A percentile compares a stretch with the other conserved stretches of the same genome.
Evolutionary conservation across 2,113 vertebrate species (phyloP).

Genomic region (Panthera tigris): DNA sequence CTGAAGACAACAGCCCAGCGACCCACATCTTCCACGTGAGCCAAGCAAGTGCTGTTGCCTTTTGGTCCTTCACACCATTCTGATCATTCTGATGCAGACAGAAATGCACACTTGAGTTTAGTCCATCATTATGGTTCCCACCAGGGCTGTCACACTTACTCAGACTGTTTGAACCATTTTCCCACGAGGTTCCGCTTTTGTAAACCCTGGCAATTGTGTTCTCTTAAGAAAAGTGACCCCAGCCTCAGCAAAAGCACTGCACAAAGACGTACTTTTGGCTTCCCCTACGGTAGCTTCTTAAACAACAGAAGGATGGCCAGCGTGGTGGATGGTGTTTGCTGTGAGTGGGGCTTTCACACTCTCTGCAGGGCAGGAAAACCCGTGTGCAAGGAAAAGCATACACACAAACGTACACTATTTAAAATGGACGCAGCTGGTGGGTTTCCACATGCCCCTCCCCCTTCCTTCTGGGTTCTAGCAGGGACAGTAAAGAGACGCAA

Average conservation of each 20-base stretch:
- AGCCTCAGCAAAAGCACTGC: not conserved
- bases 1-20: not conserved
- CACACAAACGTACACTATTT: not conserved
- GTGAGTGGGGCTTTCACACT: not conserved
- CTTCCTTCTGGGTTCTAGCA: not conserved
- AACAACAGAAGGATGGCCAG: not conserved
- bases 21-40: fast-evolving
- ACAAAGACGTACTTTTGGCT: not conserved
- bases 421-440: not conserved
- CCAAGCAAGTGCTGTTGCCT: fast-evolving
- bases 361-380: not conserved
- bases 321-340: not conserved
- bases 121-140: fast-evolving
- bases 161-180: not conserved
- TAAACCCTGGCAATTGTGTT: not conserved
- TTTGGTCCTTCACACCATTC: not conserved
- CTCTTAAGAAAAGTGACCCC: not conserved
- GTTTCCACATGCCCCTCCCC: fast-evolving
- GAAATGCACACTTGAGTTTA: not conserved
- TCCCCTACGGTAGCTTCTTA: not conserved
- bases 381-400: fast-evolving
- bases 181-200: not conserved
- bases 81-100: not conserved
- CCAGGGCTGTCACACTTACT: fast-evolving
- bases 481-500: not conserved